phyloP scores from a whole-genome alignment of 2,797 vertebrate species.

The Nannoperca obscura region DNA sequence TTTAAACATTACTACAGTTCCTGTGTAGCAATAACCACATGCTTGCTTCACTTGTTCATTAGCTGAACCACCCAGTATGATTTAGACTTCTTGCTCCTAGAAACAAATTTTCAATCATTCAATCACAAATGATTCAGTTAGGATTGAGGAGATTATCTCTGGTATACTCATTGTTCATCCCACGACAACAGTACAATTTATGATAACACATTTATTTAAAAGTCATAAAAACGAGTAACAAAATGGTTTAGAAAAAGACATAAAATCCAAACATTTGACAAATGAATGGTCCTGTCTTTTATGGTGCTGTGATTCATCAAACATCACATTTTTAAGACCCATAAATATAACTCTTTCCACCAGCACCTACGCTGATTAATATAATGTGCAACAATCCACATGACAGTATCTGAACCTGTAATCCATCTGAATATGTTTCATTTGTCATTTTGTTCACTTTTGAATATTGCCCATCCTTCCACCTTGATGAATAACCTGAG shows the following conservation, averaged over 20 bases:
- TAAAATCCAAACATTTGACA: no score
- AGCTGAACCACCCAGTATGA: background rate
- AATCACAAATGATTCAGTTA: background rate
- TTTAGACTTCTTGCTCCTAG: conserved; percentile 16
- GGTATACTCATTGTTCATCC: background rate
- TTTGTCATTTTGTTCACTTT: background rate
- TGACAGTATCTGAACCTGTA: background rate
- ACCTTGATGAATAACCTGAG: background rate
- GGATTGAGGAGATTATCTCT: background rate
- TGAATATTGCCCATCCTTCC: background rate
- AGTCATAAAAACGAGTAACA: background rate
- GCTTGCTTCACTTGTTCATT: background rate
- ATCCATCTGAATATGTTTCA: background rate
- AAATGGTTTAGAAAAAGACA: background rate
- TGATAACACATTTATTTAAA: background rate
- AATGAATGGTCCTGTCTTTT: background rate
- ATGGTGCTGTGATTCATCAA: background rate
- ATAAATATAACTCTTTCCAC: background rate
- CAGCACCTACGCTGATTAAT: background rate
- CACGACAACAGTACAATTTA: background rate
- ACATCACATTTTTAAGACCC: background rate
- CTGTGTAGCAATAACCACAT: conserved; percentile 9
- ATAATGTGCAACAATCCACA: background rate
- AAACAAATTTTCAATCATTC: background rate
- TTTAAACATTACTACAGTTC: background rate